Percentiles rank a stretch among this genome's conserved stretches.
These are phyloP conservation scores for Vombatus ursinus DNA, from an alignment of 2,113 vertebrate genomes.

Conservation along the genomic window DNA sequence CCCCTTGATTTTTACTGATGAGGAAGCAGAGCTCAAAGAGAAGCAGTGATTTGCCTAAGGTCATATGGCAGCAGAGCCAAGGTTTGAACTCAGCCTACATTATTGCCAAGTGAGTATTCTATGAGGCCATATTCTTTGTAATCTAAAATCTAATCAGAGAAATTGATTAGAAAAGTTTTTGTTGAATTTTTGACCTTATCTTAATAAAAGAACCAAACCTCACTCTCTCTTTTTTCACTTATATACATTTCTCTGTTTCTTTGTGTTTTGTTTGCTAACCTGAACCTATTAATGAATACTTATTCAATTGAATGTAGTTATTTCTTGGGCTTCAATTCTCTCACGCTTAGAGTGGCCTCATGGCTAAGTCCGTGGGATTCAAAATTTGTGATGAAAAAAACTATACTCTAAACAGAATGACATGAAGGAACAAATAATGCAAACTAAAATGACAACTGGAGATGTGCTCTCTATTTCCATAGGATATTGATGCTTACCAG, in stretches of 20 bases:
- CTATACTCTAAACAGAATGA: background rate
- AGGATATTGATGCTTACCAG: background rate
- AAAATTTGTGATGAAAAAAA: background rate
- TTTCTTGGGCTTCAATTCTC: background rate
- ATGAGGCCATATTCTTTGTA: background rate
- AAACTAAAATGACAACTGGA: background rate
- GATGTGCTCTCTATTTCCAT: background rate
- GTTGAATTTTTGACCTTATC: background rate
- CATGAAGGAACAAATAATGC: background rate
- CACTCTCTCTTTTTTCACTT: background rate
- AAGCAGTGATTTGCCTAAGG: background rate
- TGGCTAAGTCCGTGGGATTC: background rate
- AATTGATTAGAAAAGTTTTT: background rate
- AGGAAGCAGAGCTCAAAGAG: background rate
- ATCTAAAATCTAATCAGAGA: slow-evolving; percentile 11
- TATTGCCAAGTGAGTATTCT: background rate
- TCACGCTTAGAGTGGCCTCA: background rate
- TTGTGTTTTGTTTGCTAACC: background rate
- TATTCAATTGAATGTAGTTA: background rate
- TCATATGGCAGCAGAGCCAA: background rate
- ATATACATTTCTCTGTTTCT: background rate
- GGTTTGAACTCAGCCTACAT: background rate
- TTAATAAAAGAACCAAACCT: background rate
- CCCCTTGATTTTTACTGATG: background rate
- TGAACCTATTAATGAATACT: background rate